Base-by-base conservation (phyloP, 2,888 invertebrate species). In the Apamea monoglypha region DNA sequence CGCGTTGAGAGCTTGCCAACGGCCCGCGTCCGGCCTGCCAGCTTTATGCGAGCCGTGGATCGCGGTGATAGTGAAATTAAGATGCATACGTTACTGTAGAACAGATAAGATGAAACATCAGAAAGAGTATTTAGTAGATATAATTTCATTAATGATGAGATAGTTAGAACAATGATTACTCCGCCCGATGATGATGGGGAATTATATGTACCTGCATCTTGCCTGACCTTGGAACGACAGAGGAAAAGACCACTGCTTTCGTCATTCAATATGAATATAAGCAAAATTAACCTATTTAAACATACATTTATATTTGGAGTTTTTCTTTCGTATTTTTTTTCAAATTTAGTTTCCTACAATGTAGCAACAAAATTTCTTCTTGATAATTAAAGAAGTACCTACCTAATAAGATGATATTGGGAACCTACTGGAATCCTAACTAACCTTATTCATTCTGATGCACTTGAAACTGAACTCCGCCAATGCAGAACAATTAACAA, bases 1-100 rank as follows among this genome's bases (percentile, higher is more conserved):
- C 64, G 81, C 68, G 78, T 86, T 84, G 88, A 81, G 74, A 56
- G 63, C 59, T 40, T 88, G 88, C 88, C 88, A 88, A 71, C 79
- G 47, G 50, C 12, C 69, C 61, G 74, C 76, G 69, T 63, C 40
- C 72, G 76, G 61, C 47, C 50, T 84, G 88, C 89, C 88, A 89
- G 86, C 87, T 75, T 40, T 63, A 74, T 63, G 47, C 50, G 59
- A 75, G 56, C 29, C 64, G 66, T 83, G 36, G 59, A 73, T 36
- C 73, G 67, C 63, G 25, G 14, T 66, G 84, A 80, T 77, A 80
- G 77, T 64, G 73, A 84, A 73, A 84, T 84, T 76, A 76, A 86
- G 36, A 80, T 69, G 40, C 68, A 74, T 47, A 67, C 18, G 14
- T 76, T 63, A 40, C 40, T 59, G 47, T 16, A 36, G 25, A 53